Evolutionary conservation across 92 coral and sea anemone genomes (phyloP), one percentile per base, ranked within the genome.

Genomic region (Bergia sp.): DNA sequence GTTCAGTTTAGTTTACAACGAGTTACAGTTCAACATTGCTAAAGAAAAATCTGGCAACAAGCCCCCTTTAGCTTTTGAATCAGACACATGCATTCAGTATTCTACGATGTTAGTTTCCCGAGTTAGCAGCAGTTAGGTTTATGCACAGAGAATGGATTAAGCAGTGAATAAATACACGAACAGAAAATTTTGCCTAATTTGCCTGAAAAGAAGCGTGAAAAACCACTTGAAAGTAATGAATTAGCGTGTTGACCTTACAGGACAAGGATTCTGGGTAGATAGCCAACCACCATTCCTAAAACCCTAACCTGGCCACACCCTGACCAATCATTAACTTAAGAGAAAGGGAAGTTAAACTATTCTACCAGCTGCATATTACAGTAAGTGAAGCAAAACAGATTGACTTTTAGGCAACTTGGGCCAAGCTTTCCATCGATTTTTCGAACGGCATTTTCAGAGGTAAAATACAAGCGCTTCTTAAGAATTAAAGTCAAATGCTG

Each of bases 81-180:
- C 47, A 42, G 81, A 41, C 44, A 38, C n/a, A 20, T 61, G 69
- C 23, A 61, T 20, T 8, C 5, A 73, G 10, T 73, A 41, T 37
- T 7, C 77, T 18, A 42, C 3, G n/a, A 43, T 77, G 41, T 73
- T 7, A 37, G 37, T 16, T 73, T 77, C 47, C 29, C 6, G 47
- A 41, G 16, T 77, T 77, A 77, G 81, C 55, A 77, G 81, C 81
- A 77, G 57, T 77, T 42, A 77, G 81, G 42, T 73, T 77, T 77
- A 58, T 44, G 81, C 16, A 43, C 7, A 39, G 69, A 61, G 69
- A 21, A 61, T 6, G 69, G 69, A 61, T 61, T 61, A 61, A 6
- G 69, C 69, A 61, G 69, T 61, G 69, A 20, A 61, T 61, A 3
- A 21, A 16, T 61, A 20, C 23, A 61, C 69, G 7, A 18, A 61